These are phyloP conservation scores for Phainopepla nitens DNA, from an alignment of 2,113 vertebrate genomes.

Conservation along the genomic window DNA sequence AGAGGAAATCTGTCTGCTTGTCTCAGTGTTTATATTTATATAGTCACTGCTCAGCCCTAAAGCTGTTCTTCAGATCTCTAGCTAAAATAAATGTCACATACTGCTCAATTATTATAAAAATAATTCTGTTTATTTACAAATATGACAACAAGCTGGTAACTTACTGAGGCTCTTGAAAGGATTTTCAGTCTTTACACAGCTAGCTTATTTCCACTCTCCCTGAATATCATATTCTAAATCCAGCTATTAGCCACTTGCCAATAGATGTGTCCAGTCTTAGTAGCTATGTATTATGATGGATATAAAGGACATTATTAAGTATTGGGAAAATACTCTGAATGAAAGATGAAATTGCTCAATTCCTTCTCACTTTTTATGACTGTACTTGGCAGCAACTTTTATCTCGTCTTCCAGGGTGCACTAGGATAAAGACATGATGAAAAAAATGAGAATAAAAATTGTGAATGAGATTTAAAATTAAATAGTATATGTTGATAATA, in stretches of 20 bases:
- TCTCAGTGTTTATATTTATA: slow-evolving; percentile 64
- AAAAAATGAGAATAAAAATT: not conserved
- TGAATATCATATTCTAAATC: not conserved
- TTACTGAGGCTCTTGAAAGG: slow-evolving; percentile 7
- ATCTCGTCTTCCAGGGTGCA: not conserved
- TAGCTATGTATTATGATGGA: not conserved
- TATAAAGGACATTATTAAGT: not conserved
- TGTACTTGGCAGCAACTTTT: not conserved
- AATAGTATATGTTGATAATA: not conserved
- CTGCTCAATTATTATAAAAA: slow-evolving; percentile 59
- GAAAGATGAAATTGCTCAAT: not conserved
- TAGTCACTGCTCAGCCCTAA: slow-evolving; percentile 31
- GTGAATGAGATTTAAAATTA: not conserved
- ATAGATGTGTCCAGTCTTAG: not conserved
- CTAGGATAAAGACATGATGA: not conserved
- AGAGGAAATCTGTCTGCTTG: slow-evolving; percentile 52
- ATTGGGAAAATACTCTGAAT: not conserved
- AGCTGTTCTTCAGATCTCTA: slow-evolving; percentile 57
- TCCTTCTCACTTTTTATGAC: not conserved
- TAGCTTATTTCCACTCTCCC: not conserved
- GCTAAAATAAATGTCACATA: slow-evolving; percentile 63
- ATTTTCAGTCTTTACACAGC: slow-evolving; percentile 15
- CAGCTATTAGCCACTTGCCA: not conserved
- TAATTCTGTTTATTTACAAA: slow-evolving; percentile 68
- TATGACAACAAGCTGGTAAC: slow-evolving; percentile 25